Evolutionary conservation across 2,888 invertebrate genomes (phyloP).

Genomic region (Scaptomyza cyrtandrae): DNA sequence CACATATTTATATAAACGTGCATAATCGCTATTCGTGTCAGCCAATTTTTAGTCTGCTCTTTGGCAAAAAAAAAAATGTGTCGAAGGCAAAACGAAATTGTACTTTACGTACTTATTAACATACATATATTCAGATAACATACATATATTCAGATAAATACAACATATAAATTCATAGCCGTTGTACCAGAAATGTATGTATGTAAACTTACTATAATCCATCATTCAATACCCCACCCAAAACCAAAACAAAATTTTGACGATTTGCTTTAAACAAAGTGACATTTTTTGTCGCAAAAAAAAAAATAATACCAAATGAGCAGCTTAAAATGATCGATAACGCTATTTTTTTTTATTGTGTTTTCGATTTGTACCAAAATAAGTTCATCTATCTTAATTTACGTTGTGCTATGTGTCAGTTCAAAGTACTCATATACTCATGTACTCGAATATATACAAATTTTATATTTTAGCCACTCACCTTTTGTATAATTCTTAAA

Average conservation of each 20-base stretch:
- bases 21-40: constrained; percentile 45
- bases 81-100: constrained; percentile 38
- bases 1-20: constrained; percentile 30
- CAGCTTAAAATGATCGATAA: constrained; percentile 4
- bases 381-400: constrained; percentile 10
- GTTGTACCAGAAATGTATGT: constrained; percentile 38
- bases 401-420: constrained; percentile 41
- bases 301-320: neutral
- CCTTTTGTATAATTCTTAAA: constrained; percentile 58
- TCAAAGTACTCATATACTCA: constrained; percentile 11
- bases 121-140: constrained; percentile 28
- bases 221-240: constrained; percentile 18
- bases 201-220: constrained; percentile 47
- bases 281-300: constrained; percentile 12
- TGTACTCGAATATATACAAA: constrained; percentile 40
- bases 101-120: constrained; percentile 24
- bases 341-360: constrained; percentile 13
- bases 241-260: constrained; percentile 12
- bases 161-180: constrained; percentile 47
- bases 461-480: constrained; percentile 17
- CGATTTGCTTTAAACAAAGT: neutral
- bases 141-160: constrained; percentile 30
- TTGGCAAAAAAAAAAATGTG: constrained; percentile 29
- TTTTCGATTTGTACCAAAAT: constrained; percentile 20
- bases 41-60: constrained; percentile 33